Conservation (phyloP, 2,113 vertebrate species). For the Notechis scutatus region DNA sequence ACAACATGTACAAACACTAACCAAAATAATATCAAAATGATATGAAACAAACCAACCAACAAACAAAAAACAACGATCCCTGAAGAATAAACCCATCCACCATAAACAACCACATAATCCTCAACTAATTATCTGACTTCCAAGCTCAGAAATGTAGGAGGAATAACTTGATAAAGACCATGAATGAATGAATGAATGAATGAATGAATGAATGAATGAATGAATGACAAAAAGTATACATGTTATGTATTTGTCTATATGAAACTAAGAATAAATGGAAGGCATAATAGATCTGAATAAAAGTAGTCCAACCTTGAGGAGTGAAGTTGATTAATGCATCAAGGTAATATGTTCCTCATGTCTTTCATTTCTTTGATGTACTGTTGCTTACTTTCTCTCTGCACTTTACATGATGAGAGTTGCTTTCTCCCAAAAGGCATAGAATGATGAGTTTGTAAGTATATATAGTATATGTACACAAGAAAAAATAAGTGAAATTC, state of each 20-base stretch:
- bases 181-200: not conserved
- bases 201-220: rapidly evolving
- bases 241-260: not conserved
- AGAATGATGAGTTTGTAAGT: not conserved
- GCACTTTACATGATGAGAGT: not conserved
- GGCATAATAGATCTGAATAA: not conserved
- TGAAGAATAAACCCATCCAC: not conserved
- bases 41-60: not conserved
- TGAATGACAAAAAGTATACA: not conserved
- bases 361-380: not conserved
- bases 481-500: not conserved
- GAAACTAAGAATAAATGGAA: not conserved
- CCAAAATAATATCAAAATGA: not conserved
- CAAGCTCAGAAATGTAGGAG: not conserved
- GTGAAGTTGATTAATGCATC: not conserved
- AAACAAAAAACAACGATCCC: not conserved
- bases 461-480: not conserved
- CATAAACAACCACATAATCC: not conserved
- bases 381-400: not conserved
- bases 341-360: not conserved
- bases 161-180: not conserved
- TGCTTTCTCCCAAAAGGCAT: not conserved
- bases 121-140: not conserved
- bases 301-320: not conserved
- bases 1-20: not conserved